phyloP scores from a whole-genome alignment of 1,140 invertebrate species.

The Tenebrio molitor region DNA sequence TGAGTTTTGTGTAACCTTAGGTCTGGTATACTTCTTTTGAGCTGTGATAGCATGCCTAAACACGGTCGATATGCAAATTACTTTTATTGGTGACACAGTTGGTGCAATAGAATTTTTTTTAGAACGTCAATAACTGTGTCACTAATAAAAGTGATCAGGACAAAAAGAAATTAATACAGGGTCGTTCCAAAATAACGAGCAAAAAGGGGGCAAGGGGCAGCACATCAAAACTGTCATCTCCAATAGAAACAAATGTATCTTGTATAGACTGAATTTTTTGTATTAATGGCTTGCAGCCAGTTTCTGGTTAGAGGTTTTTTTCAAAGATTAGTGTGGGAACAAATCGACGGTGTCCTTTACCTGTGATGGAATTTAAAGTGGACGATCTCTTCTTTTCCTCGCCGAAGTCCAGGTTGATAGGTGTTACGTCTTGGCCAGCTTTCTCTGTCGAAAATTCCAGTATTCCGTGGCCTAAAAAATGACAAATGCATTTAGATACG shows the following conservation, averaged over 20 bases:
- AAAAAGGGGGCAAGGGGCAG: slow-evolving; percentile 15
- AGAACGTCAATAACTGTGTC: slow-evolving; percentile 24
- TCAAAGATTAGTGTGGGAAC: neutral
- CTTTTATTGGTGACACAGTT: slow-evolving; percentile 46
- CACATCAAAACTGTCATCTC: slow-evolving; percentile 31
- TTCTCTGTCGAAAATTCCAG: slow-evolving; percentile 91
- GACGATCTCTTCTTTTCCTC: slow-evolving; percentile 77
- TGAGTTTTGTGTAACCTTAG: slow-evolving; percentile 82
- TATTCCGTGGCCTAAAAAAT: slow-evolving; percentile 74
- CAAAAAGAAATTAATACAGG: slow-evolving; percentile 20
- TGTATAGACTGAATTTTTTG: neutral
- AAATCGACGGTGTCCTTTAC: slow-evolving; percentile 63
- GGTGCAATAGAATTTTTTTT: neutral
- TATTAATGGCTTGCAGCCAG: no score
- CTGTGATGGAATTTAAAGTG: slow-evolving; percentile 81
- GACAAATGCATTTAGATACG: neutral
- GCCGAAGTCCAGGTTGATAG: slow-evolving; percentile 86
- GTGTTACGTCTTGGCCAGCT: slow-evolving; percentile 89
- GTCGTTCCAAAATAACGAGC: slow-evolving; percentile 36
- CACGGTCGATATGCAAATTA: slow-evolving; percentile 60
- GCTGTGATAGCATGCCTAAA: slow-evolving; percentile 87
- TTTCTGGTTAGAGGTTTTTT: neutral
- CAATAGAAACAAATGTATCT: neutral
- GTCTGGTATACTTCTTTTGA: slow-evolving; percentile 89
- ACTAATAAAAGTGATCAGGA: slow-evolving; percentile 31